These are phyloP conservation scores for Harpagifer antarcticus DNA, from an alignment of 2,797 vertebrate genomes.

Conservation along the genomic window DNA sequence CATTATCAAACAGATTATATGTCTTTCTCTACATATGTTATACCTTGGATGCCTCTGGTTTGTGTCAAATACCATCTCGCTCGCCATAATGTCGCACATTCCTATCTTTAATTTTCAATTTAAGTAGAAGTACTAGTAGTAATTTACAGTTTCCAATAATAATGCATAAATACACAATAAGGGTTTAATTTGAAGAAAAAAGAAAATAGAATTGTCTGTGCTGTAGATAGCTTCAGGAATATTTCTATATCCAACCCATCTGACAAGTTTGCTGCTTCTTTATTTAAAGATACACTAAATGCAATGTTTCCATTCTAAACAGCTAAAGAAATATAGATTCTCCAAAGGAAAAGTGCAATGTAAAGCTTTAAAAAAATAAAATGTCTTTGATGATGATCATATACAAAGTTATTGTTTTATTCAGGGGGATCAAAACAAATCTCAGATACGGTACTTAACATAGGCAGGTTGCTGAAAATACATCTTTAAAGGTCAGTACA, in stretches of 20 bases:
- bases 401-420: conserved; percentile 21
- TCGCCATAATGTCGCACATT: neutral
- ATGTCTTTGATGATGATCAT: neutral
- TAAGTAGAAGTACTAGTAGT: too few relatives aligned
- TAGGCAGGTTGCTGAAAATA: conserved; percentile 8
- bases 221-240: conserved; percentile 32
- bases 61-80: conserved; percentile 34
- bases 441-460: conserved; percentile 13
- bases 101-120: conserved; percentile 4
- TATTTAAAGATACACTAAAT: conserved; percentile 1
- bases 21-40: conserved; percentile 44
- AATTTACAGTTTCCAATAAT: too few relatives aligned
- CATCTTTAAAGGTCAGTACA: conserved; percentile 34
- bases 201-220: conserved; percentile 9
- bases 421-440: neutral
- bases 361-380: conserved; percentile 48
- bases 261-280: neutral
- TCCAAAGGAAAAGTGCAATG: conserved; percentile 59
- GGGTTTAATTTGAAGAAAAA: too few relatives aligned
- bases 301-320: conserved; percentile 9
- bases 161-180: too few relatives aligned
- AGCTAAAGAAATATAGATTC: conserved; percentile 20
- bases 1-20: conserved; percentile 31
- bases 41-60: conserved; percentile 49
- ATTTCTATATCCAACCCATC: neutral